Percentiles rank a stretch among this genome's conserved stretches.
These are phyloP conservation scores for Macquaria ambigua DNA, from an alignment of 2,113 vertebrate species.

Conservation along the genomic window DNA sequence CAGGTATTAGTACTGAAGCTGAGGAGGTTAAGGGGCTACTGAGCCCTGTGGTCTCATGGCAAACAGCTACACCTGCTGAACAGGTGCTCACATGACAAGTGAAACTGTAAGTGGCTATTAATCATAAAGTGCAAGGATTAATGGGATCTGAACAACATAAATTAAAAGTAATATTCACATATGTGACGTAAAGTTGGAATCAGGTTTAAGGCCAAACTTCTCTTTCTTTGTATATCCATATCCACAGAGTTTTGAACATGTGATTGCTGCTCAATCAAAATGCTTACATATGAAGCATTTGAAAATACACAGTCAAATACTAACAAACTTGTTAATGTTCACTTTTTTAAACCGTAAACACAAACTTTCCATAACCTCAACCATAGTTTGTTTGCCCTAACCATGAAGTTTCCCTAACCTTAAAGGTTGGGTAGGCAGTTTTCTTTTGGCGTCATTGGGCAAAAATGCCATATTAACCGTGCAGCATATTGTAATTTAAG, in stretches of 20 bases:
- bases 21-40: not conserved
- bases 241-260: not conserved
- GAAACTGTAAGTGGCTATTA: not conserved
- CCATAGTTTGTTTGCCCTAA: too few species aligned
- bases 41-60: not conserved
- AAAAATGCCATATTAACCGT: too few species aligned
- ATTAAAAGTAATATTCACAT: not conserved
- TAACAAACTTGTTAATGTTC: too few species aligned
- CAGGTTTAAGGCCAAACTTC: not conserved
- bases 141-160: not conserved
- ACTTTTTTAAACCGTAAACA: too few species aligned
- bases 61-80: conserved; percentile 46
- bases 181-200: not conserved
- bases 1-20: not conserved
- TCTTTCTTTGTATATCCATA: not conserved
- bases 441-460: too few species aligned
- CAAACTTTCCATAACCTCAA: too few species aligned
- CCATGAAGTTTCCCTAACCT: too few species aligned
- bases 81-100: conserved; percentile 16
- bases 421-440: too few species aligned
- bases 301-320: too few species aligned
- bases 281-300: too few species aligned
- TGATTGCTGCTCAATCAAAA: not conserved
- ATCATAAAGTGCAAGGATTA: not conserved
- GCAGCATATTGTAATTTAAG: too few species aligned